Evolutionary conservation across 2,888 invertebrate species (phyloP).

Genomic region (Heliothis peltigera): DNA sequence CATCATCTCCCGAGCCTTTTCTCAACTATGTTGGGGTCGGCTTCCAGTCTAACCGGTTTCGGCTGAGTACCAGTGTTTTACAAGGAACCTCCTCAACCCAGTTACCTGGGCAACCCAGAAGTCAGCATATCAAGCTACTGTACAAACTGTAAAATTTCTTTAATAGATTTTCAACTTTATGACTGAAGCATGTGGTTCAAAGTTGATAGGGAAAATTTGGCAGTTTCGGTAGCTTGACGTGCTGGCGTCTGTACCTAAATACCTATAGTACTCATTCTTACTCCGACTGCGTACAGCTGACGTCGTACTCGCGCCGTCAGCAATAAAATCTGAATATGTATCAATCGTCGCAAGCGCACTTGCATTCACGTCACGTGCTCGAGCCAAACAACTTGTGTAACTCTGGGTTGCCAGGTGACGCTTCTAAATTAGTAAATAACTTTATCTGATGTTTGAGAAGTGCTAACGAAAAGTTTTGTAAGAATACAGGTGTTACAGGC

Average conservation of each 20-base stretch:
- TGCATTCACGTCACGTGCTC: conserved; percentile 41
- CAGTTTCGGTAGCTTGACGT: too few species aligned
- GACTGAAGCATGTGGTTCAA: too few species aligned
- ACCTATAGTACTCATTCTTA: conserved; percentile 7
- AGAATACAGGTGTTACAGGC: not conserved
- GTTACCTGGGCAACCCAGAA: too few species aligned
- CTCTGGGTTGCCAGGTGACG: conserved; percentile 20
- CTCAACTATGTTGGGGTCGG: too few species aligned
- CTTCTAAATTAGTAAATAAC: not conserved
- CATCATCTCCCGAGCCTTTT: too few species aligned
- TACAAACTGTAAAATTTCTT: too few species aligned
- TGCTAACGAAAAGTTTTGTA: not conserved
- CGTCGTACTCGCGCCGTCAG: conserved; percentile 24
- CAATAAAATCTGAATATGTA: conserved; percentile 39
- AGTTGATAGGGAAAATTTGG: too few species aligned
- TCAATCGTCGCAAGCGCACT: conserved; percentile 18
- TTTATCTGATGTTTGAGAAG: not conserved
- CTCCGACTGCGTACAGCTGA: not conserved
- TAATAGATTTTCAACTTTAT: too few species aligned
- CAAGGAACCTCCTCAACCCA: too few species aligned
- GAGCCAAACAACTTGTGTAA: conserved; percentile 40
- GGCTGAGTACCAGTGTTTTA: too few species aligned
- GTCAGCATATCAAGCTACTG: too few species aligned
- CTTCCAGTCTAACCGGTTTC: too few species aligned
- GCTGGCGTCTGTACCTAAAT: not conserved